A percentile compares a stretch with the other conserved stretches of the same genome.
Evolutionary conservation across 2,888 invertebrate species (phyloP).

Genomic region (Andrena hattorfiana): DNA sequence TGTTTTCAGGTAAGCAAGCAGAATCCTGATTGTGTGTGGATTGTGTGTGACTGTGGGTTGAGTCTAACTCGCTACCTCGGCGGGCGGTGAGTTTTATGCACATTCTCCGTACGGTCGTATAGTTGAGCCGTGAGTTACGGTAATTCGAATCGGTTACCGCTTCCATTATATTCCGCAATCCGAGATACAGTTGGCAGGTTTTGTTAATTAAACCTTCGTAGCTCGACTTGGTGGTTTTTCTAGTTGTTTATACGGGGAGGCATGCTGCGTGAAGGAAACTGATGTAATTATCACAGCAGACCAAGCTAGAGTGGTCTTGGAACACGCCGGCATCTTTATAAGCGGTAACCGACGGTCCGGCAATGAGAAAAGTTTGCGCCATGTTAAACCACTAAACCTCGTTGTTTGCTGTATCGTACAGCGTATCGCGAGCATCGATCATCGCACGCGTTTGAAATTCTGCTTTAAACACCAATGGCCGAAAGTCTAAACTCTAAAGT

Average conservation of each 20-base stretch:
- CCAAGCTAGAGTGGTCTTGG: background rate
- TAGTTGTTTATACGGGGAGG: constrained; percentile 40
- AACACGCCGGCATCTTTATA: background rate
- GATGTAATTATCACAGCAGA: constrained; percentile 41
- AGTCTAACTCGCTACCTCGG: background rate
- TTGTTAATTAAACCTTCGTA: constrained; percentile 46
- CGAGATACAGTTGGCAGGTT: constrained; percentile 9
- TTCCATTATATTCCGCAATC: constrained; percentile 30
- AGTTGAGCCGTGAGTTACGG: constrained; percentile 27
- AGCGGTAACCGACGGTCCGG: constrained; percentile 14
- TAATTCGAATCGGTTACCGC: constrained; percentile 41
- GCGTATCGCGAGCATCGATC: background rate
- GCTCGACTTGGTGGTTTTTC: constrained; percentile 4
- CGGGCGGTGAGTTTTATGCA: constrained; percentile 54
- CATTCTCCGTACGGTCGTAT: constrained; percentile 12
- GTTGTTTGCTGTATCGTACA: background rate
- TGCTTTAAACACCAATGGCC: too few species aligned
- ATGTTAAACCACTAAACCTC: background rate
- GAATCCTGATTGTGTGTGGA: background rate
- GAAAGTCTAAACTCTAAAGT: too few species aligned
- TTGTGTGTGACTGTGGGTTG: background rate
- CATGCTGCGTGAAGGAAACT: constrained; percentile 39
- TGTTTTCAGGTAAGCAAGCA: constrained; percentile 49
- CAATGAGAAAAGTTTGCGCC: constrained; percentile 33
- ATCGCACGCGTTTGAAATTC: background rate